These are phyloP conservation scores for Rhingia campestris DNA, from an alignment of 2,888 invertebrate species.

Conservation along the genomic window DNA sequence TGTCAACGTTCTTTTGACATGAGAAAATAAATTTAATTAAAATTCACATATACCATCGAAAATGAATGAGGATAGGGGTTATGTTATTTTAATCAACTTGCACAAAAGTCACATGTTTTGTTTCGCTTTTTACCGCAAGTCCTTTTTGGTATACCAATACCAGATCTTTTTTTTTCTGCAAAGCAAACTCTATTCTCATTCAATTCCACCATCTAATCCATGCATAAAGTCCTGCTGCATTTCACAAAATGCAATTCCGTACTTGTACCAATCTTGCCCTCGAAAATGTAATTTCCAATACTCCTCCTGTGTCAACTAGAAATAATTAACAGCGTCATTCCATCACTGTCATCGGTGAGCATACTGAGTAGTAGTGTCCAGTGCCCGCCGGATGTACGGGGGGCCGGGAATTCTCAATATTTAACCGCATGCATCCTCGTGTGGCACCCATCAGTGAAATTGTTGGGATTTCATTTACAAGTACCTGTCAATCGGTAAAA, in stretches of 20 bases:
- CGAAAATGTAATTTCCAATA: conserved; percentile 69
- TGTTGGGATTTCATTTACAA: conserved; percentile 71
- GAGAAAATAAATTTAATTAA: too few relatives aligned
- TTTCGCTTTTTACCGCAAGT: background rate
- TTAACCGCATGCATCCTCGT: conserved; percentile 65
- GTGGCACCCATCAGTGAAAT: conserved; percentile 54
- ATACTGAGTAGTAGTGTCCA: background rate
- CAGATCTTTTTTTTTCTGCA: background rate
- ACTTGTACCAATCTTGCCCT: conserved; percentile 50
- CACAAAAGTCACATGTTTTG: background rate
- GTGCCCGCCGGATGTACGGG: conserved; percentile 22
- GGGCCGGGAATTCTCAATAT: conserved; percentile 57
- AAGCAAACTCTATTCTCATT: too few relatives aligned
- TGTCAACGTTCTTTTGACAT: too few relatives aligned
- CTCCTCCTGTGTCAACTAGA: conserved; percentile 53
- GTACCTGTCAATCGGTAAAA: conserved; percentile 71
- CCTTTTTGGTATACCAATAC: background rate
- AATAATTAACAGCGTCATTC: conserved; percentile 72
- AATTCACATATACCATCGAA: background rate
- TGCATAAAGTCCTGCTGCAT: conserved; percentile 44
- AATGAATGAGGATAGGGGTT: background rate
- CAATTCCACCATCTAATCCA: conserved; percentile 11
- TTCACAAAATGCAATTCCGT: conserved; percentile 57
- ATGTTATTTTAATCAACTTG: background rate
- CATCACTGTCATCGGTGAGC: conserved; percentile 18